phyloP scores from a whole-genome alignment of 2,888 invertebrate genomes.

The Caenorhabditis sp. region DNA sequence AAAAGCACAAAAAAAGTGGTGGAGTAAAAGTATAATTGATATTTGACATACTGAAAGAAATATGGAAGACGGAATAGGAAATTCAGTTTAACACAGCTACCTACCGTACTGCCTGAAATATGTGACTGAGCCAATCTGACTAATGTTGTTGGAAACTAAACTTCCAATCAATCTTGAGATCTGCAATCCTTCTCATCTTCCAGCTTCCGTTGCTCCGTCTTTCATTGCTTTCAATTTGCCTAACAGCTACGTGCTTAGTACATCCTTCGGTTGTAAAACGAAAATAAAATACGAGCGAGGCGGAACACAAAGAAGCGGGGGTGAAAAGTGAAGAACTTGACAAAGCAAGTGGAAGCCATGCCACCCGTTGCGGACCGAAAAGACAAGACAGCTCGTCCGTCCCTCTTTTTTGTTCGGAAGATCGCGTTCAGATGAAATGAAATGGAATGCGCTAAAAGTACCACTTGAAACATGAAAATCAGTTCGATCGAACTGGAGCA shows the following conservation, averaged over 20 bases:
- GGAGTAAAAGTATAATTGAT: constrained; percentile 8
- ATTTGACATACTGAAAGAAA: no score
- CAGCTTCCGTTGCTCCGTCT: constrained; percentile 17
- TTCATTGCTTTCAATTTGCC: constrained; percentile 18
- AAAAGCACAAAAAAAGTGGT: background rate
- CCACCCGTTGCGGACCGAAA: constrained; percentile 41
- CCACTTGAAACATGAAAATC: no score
- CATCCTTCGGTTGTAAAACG: constrained; percentile 10
- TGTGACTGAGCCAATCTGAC: no score
- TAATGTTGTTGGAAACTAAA: no score
- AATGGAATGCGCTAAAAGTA: no score
- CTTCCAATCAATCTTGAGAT: no score
- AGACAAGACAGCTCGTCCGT: constrained; percentile 6
- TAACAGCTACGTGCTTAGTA: constrained; percentile 30
- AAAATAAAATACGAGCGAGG: constrained; percentile 13
- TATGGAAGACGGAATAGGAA: no score
- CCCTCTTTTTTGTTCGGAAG: constrained; percentile 17
- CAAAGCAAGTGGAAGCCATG: constrained; percentile 49
- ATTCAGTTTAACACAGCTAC: no score
- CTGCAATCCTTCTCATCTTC: background rate
- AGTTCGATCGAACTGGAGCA: no score
- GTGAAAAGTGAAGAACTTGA: constrained; percentile 37
- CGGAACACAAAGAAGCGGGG: constrained; percentile 13
- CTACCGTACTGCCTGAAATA: no score
- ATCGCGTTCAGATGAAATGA: constrained; percentile 35